A percentile compares a stretch with the other conserved stretches of the same genome.
phyloP scores from a whole-genome alignment of 1,140 invertebrate genomes.

The Lethrus apterus region DNA sequence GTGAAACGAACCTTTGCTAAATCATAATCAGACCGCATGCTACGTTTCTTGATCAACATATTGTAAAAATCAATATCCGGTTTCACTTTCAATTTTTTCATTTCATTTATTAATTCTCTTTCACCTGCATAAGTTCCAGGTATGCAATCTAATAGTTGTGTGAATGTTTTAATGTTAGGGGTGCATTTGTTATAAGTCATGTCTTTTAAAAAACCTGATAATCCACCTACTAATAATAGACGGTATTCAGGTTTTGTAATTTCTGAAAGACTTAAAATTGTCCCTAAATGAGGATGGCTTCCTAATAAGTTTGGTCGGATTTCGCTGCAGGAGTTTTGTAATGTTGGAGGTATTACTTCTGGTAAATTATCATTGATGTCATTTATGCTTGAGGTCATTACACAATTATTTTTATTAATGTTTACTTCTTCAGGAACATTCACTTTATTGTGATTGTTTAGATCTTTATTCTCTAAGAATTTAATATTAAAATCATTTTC shows the following conservation, averaged over 20 bases:
- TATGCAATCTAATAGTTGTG: conserved; percentile 64
- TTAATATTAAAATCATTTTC: conserved; percentile 18
- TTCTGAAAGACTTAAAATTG: conserved; percentile 49
- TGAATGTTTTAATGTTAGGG: conserved; percentile 74
- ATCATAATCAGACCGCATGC: conserved; percentile 55
- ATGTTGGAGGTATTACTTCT: too few species aligned
- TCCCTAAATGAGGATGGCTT: conserved; percentile 46
- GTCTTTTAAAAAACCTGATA: conserved; percentile 59
- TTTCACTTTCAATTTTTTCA: conserved; percentile 52
- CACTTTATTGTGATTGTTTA: too few species aligned
- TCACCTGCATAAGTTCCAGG: conserved; percentile 60
- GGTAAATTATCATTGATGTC: too few species aligned
- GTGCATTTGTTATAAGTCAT: conserved; percentile 60
- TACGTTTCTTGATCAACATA: conserved; percentile 73
- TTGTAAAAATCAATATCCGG: conserved; percentile 80
- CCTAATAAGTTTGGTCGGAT: conserved; percentile 51
- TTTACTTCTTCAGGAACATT: too few species aligned
- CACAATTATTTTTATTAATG: neutral
- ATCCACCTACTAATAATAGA: conserved; percentile 74
- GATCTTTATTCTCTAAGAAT: neutral
- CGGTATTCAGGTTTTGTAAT: conserved; percentile 53
- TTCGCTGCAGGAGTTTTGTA: too few species aligned
- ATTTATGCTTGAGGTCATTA: too few species aligned
- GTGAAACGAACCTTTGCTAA: conserved; percentile 54
- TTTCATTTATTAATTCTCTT: conserved; percentile 51